Evolutionary conservation across 2,113 vertebrate species (phyloP).

Genomic region (Caloenas nicobarica): DNA sequence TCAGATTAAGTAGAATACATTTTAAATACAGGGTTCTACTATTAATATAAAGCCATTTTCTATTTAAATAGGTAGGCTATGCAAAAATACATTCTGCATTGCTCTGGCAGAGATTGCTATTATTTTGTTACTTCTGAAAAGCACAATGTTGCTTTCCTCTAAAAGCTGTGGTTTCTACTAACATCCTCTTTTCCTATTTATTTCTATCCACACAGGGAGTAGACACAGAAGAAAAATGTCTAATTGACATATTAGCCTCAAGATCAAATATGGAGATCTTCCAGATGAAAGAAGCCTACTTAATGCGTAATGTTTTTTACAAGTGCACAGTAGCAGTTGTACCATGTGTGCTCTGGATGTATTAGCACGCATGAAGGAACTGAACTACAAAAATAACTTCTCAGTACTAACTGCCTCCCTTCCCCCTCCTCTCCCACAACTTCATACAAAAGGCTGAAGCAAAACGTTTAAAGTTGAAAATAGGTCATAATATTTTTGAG

Average conservation of each 20-base stretch:
- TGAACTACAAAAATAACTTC: not conserved
- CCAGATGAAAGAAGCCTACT: slow-evolving; percentile 79
- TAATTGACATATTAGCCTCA: slow-evolving; percentile 81
- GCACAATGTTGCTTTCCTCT: not conserved
- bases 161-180: not conserved
- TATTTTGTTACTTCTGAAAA: not conserved
- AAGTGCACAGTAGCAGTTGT: not conserved
- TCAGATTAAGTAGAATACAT: not conserved
- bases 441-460: not conserved
- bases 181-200: not conserved
- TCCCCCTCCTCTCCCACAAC: not conserved
- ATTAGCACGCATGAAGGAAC: not conserved
- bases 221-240: slow-evolving; percentile 78
- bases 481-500: not conserved
- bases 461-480: not conserved
- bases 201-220: slow-evolving; percentile 66
- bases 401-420: not conserved
- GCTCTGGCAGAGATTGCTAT: not conserved
- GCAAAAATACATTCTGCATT: not conserved
- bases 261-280: slow-evolving; percentile 82
- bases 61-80: not conserved
- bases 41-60: not conserved
- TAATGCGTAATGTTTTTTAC: slow-evolving; percentile 70
- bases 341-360: not conserved
- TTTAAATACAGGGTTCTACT: not conserved